Evolutionary conservation across 92 coral and sea anemone genomes (phyloP).

Genomic region (Parazoanthus atlanticus): DNA sequence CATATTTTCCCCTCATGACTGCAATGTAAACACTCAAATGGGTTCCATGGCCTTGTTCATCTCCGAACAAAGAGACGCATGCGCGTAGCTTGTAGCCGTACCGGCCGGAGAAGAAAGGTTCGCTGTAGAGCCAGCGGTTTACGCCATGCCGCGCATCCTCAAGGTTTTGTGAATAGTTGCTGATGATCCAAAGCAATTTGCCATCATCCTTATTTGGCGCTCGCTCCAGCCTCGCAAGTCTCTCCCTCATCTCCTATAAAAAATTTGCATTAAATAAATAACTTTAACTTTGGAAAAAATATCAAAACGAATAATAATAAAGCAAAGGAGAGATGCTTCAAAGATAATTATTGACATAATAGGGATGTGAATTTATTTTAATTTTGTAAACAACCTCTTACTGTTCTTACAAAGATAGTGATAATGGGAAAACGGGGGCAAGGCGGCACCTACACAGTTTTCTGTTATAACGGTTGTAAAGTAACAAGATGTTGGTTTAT

Average conservation of each 20-base stretch:
- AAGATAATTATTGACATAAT: neutral
- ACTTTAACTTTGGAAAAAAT: neutral
- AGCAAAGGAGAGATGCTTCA: neutral
- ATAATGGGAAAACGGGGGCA: too few species aligned
- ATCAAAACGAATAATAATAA: neutral
- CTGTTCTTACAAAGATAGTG: too few species aligned
- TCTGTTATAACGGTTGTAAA: too few species aligned
- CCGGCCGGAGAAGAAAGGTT: constrained; percentile 1
- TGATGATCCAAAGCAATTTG: neutral
- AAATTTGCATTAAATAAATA: neutral
- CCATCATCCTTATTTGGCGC: constrained; percentile 5
- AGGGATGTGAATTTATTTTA: too few species aligned
- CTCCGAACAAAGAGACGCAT: neutral
- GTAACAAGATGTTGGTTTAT: too few species aligned
- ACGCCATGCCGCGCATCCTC: neutral
- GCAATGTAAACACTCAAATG: constrained; percentile 1
- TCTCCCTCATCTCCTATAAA: neutral
- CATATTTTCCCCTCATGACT: neutral
- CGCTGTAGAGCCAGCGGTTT: neutral
- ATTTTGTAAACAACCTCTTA: too few species aligned
- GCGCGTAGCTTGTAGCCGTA: constrained; percentile 8
- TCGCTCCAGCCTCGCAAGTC: neutral
- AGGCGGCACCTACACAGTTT: too few species aligned
- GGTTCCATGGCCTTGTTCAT: neutral
- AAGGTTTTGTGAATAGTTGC: neutral